Base-by-base conservation (phyloP, 2,113 vertebrate genomes). In the Saccopteryx bilineata region DNA sequence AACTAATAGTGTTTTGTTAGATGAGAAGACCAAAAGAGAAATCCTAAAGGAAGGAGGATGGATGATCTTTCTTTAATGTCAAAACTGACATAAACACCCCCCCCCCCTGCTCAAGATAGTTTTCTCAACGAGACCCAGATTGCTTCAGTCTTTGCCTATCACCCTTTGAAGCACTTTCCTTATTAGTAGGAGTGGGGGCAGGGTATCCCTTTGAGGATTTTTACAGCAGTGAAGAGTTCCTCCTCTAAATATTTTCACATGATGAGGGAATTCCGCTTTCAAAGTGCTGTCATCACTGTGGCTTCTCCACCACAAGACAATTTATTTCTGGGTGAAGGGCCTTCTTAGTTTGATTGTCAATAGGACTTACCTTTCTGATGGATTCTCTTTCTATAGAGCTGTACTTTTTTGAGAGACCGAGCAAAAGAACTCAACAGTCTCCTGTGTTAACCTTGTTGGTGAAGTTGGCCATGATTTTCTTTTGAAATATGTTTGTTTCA, bases 11-110 rank as follows among this genome's bases (percentile, higher is more conserved):
- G 97, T 98, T 98, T 97, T 96, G 95, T 94, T 98, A 90, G 95
- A 97, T 96, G 94, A 85, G 92, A 97, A 97, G 97, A 97, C 97
- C 87, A 96, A 97, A 98, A 98, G 95, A 94, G 98, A 97, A 98
- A 97, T 91, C 96, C 96, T 58, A 18, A 95, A 97, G 95, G 96
- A 98, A 98, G 96, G 97, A 97, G 96, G 95, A 97, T 98, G 91
- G 95, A 98, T 98, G 91, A 94, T 98, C 98, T 98, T 98, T 97
- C 97, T 98, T 98, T 98, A 97, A 97, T 98, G 98, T 98, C 97
- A 98, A 97, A 98, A 97, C 96, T 98, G 98, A 98, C 96, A 98
- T 98, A 98, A 98, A 98, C 96, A 97, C 28, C 92, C 19, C 69
- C 97, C 95, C 95, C 93, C 83, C 52, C 91, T 96, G 96, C 97